These are phyloP conservation scores for Prosopocoilus inquinatus DNA, from an alignment of 2,888 invertebrate species.

Conservation along the genomic window DNA sequence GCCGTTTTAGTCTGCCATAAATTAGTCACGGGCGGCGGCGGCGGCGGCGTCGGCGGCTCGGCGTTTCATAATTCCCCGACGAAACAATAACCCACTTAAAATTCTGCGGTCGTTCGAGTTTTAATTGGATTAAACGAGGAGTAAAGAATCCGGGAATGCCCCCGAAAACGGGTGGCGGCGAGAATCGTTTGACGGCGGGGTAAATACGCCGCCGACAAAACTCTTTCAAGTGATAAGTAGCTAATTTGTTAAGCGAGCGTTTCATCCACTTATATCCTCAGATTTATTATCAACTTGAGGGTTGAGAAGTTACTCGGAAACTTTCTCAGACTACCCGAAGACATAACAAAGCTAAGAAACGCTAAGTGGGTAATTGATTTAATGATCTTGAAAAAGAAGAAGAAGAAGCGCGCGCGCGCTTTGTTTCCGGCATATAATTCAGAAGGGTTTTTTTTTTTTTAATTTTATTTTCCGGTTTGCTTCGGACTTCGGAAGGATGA, in stretches of 20 bases:
- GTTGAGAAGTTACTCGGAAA: conserved; percentile 32
- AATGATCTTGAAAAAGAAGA: conserved; percentile 25
- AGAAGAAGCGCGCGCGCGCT: too few relatives aligned
- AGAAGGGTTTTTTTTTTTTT: conserved; percentile 25
- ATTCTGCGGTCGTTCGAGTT: conserved; percentile 46
- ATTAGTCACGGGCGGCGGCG: too few relatives aligned
- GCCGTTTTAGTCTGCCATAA: too few relatives aligned
- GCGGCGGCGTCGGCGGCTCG: too few relatives aligned
- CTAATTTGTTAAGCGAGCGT: conserved; percentile 49
- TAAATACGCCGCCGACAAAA: conserved; percentile 30
- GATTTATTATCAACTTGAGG: conserved; percentile 44
- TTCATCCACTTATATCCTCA: conserved; percentile 46
- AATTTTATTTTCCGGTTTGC: conserved; percentile 8
- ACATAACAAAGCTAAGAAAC: conserved; percentile 39
- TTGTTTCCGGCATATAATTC: conserved; percentile 6
- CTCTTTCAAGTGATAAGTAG: conserved; percentile 49
- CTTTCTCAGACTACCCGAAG: conserved; percentile 31
- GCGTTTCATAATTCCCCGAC: conserved; percentile 14
- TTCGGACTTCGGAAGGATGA: conserved; percentile 24
- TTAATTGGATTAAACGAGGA: conserved; percentile 48
- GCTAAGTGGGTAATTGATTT: conserved; percentile 36
- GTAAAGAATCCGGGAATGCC: conserved; percentile 42
- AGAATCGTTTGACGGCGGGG: conserved; percentile 18
- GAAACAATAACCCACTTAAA: conserved; percentile 41
- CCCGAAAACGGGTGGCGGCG: conserved; percentile 28